Percentiles rank a stretch among this genome's conserved stretches.
Conservation (phyloP, 2,113 vertebrate species). For the Theristicus caerulescens region DNA sequence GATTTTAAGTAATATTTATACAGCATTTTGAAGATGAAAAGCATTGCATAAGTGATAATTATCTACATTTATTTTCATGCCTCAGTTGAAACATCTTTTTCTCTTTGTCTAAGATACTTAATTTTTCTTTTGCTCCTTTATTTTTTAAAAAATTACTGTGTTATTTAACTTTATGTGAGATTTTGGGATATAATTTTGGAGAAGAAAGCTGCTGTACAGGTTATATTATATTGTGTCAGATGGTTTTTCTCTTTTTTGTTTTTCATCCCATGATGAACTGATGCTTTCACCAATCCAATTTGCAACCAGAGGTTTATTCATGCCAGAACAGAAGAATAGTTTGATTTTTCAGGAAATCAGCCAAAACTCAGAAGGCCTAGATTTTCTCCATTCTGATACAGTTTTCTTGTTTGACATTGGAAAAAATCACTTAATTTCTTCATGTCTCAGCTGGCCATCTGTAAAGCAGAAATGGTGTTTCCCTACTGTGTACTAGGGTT, state of each 20-base stretch:
- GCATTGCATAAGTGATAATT: slow-evolving; percentile 47
- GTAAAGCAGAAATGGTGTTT: slow-evolving; percentile 13
- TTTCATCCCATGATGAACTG: slow-evolving; percentile 12
- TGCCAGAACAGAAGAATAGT: slow-evolving; percentile 21
- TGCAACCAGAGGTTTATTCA: slow-evolving; percentile 25
- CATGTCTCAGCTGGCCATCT: background rate
- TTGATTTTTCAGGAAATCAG: slow-evolving; percentile 38
- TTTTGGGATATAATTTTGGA: background rate
- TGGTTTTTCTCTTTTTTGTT: background rate
- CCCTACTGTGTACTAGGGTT: background rate
- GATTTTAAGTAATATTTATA: slow-evolving; percentile 58
- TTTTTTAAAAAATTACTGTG: background rate
- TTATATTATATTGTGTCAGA: slow-evolving; percentile 5
- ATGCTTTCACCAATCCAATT: background rate
- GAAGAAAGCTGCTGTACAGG: background rate
- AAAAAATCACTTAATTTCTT: background rate
- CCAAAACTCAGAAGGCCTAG: background rate
- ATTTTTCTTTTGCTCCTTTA: background rate
- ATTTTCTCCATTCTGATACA: background rate
- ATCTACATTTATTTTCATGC: slow-evolving; percentile 56
- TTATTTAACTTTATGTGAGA: slow-evolving; percentile 22
- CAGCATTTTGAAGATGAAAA: slow-evolving; percentile 48
- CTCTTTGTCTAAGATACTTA: slow-evolving; percentile 12
- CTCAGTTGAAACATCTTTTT: slow-evolving; percentile 58
- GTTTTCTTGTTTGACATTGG: background rate